Conservation (phyloP, 2,888 invertebrate species). For the Acleris emargana region DNA sequence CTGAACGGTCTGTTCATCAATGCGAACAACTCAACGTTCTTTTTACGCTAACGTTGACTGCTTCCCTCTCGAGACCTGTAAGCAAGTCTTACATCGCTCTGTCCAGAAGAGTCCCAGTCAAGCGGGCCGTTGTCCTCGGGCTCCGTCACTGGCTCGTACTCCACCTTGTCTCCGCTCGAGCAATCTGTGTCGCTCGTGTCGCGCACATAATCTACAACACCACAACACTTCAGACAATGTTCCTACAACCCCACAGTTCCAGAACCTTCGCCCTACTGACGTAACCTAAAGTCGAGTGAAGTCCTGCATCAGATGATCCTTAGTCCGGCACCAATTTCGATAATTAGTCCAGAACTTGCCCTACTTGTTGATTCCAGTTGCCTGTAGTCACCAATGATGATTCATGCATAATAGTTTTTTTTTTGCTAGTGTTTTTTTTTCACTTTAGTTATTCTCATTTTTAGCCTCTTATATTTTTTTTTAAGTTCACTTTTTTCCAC, state of each 20-base stretch:
- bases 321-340: not conserved
- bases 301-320: not conserved
- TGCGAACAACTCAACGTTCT: not conserved
- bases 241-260: conserved; percentile 9
- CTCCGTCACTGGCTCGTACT: conserved; percentile 82
- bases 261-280: conserved; percentile 3
- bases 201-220: conserved; percentile 77
- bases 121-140: conserved; percentile 69
- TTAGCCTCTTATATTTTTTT: conserved; percentile 2
- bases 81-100: conserved; percentile 74
- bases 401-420: conserved; percentile 2
- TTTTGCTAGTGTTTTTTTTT: conserved; percentile 15
- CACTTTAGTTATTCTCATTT: conserved; percentile 9
- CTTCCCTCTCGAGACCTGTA: not conserved
- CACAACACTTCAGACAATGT: conserved; percentile 46
- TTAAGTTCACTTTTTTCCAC: conserved; percentile 38
- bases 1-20: too few species aligned
- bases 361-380: not conserved
- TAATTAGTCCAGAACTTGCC: not conserved
- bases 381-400: not conserved
- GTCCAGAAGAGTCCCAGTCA: conserved; percentile 74
- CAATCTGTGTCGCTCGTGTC: conserved; percentile 81
- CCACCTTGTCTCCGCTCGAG: conserved; percentile 53
- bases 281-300: not conserved
- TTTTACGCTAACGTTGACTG: not conserved